A percentile compares a stretch with the other conserved stretches of the same genome.
Evolutionary conservation across 2,888 invertebrate species (phyloP).

Genomic region (Drosophila peninsularis): DNA sequence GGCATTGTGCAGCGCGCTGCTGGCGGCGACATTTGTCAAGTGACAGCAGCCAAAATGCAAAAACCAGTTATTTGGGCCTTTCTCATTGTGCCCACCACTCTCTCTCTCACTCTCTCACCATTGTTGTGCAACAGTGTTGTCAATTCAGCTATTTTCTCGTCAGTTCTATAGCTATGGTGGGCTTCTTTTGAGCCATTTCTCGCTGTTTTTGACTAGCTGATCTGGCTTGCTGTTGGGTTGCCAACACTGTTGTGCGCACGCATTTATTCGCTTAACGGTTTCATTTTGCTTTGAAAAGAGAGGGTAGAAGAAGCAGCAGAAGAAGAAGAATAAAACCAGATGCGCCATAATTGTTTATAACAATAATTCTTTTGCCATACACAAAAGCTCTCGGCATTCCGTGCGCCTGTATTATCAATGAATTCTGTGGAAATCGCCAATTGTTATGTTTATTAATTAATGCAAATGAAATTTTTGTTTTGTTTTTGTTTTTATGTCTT

Average conservation of each 20-base stretch:
- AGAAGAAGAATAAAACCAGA: slow-evolving; percentile 44
- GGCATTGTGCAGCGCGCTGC: slow-evolving; percentile 48
- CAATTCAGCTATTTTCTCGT: no score
- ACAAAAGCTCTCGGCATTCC: slow-evolving; percentile 8
- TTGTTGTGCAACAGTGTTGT: not conserved
- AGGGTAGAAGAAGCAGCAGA: not conserved
- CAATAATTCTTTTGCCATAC: slow-evolving; percentile 39
- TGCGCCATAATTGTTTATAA: slow-evolving; percentile 71
- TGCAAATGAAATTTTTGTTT: slow-evolving; percentile 49
- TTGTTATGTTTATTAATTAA: slow-evolving; percentile 48
- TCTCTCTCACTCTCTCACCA: not conserved
- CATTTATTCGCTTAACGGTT: slow-evolving; percentile 54
- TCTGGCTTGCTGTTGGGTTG: no score
- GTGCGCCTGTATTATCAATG: slow-evolving; percentile 48
- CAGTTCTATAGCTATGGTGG: no score
- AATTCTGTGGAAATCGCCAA: slow-evolving; percentile 52
- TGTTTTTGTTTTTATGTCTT: slow-evolving; percentile 2
- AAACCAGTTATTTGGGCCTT: slow-evolving; percentile 59
- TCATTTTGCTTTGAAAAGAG: not conserved
- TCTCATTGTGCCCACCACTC: not conserved
- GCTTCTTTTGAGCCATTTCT: no score
- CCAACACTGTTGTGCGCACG: not conserved
- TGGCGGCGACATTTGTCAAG: slow-evolving; percentile 61
- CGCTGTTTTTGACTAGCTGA: no score
- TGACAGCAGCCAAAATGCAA: slow-evolving; percentile 23